Evolutionary conservation across 2,113 vertebrate species (phyloP), one percentile per base, ranked within the genome.

Genomic region (Bolborhynchus lineola): DNA sequence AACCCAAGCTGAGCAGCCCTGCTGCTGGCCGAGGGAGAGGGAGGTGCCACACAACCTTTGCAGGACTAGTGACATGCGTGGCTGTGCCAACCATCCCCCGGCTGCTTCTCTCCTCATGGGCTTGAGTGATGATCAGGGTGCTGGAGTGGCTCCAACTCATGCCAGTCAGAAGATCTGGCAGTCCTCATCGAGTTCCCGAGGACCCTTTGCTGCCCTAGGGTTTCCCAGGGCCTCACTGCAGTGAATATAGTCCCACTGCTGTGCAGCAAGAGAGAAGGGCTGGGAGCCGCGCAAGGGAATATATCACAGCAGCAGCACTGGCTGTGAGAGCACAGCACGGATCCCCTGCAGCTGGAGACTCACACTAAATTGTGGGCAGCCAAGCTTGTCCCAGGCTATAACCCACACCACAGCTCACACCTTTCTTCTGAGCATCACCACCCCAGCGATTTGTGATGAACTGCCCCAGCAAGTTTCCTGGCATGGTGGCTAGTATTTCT

Each of bases 271-370:
- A 52, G 24, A 67, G 71, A 50, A 26, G 50, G 62, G 50, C 81
- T 47, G 21, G 19, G 55, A 12, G 8, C 8, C 14, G 18, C 6
- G 6, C 3, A 11, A 55, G n/a, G 26, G 35, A 50, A 33, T 57
- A 42, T 52, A 50, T 31, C 52, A 10, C 18, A 9, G 3, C 4
- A 6, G 33, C 49, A 46, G 19, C 68, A 13, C 1, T 1, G 11
- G 39, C 29, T 67, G 29, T 44, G 67, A 29, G 37, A 44, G n/a
- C 4, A 0, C 1, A 0, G 50, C n/a, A 50, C 15, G 0, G 0
- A 29, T 44, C 52, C 6, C 8, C 29, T 78, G 29, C 16, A 16
- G 50, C 6, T 31, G 6, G 25, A n/a, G 25, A 13, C 44, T 83
- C 2, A 0, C 19, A 21, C 18, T 3, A 2, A 14, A 24, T 1